These are phyloP conservation scores for Mugil cephalus DNA, from an alignment of 2,113 vertebrate species.

Conservation along the genomic window DNA sequence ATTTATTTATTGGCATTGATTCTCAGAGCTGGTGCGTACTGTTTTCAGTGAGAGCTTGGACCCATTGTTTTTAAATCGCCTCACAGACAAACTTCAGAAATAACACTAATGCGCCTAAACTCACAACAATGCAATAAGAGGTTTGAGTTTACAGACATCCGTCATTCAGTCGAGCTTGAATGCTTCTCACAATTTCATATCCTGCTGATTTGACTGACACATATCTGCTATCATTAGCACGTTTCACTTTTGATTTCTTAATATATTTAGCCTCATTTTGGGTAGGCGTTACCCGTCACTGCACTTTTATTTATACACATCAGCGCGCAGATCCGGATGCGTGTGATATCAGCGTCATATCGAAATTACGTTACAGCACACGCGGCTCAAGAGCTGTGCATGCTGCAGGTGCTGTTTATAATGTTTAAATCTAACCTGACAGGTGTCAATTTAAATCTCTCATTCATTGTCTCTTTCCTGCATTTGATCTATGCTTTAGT, in stretches of 20 bases:
- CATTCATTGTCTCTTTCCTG: background rate
- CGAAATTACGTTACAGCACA: background rate
- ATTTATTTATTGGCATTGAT: conserved; percentile 35
- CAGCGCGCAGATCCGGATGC: conserved; percentile 13
- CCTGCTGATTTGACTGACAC: background rate
- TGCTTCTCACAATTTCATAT: too few species aligned
- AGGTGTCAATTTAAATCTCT: conserved; percentile 1
- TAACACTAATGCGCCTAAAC: background rate
- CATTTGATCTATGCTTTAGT: background rate
- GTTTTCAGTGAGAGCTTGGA: too few species aligned
- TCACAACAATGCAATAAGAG: conserved; percentile 6
- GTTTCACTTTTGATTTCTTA: conserved; percentile 9
- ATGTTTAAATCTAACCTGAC: conserved; percentile 8
- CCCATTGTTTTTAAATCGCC: too few species aligned
- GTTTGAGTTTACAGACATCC: background rate
- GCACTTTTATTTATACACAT: conserved; percentile 44
- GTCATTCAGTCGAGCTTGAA: background rate
- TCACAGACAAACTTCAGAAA: background rate
- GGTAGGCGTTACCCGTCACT: conserved; percentile 23
- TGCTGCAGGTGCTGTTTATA: conserved; percentile 10
- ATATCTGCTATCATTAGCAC: background rate
- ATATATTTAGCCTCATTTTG: conserved; percentile 44
- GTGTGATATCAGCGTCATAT: too few species aligned
- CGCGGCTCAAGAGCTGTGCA: background rate
- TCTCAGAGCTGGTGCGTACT: background rate